phyloP scores from a whole-genome alignment of 2,888 invertebrate genomes.

The Sphinx pinastri region DNA sequence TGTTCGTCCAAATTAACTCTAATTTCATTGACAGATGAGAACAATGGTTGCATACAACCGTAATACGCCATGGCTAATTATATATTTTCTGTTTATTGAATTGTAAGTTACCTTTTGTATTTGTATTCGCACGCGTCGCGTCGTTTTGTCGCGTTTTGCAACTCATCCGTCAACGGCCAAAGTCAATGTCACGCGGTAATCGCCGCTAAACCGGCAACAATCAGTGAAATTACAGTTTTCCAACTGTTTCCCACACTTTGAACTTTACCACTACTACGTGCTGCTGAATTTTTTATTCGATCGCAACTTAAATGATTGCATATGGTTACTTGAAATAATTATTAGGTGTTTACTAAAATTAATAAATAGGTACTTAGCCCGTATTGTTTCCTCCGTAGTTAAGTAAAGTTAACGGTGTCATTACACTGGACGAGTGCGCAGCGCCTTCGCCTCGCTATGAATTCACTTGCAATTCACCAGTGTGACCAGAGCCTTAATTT shows the following conservation, averaged over 20 bases:
- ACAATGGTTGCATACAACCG: neutral
- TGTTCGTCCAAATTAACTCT: too few relatives aligned
- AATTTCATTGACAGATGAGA: neutral
- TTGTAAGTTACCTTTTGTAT: too few relatives aligned
- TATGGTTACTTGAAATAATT: too few relatives aligned
- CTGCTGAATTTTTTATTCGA: neutral
- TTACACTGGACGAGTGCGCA: too few relatives aligned
- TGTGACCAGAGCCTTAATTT: too few relatives aligned
- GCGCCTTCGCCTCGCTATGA: too few relatives aligned
- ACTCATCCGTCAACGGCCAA: slow-evolving; percentile 33
- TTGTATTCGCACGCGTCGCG: neutral
- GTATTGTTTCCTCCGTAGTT: too few relatives aligned
- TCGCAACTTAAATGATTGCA: too few relatives aligned
- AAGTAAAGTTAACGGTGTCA: too few relatives aligned
- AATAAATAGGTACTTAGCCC: too few relatives aligned
- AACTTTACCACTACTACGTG: slow-evolving; percentile 8
- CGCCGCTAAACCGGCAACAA: slow-evolving; percentile 46
- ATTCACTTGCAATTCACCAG: too few relatives aligned
- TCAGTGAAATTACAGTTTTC: slow-evolving; percentile 57
- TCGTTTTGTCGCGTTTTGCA: neutral
- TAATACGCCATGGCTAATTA: neutral
- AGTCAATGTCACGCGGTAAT: slow-evolving; percentile 54
- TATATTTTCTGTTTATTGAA: neutral
- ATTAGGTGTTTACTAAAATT: too few relatives aligned
- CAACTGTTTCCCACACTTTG: slow-evolving; percentile 31